Base-by-base conservation (phyloP, 2,888 invertebrate genomes). In the Lordiphosa fenestrarum region DNA sequence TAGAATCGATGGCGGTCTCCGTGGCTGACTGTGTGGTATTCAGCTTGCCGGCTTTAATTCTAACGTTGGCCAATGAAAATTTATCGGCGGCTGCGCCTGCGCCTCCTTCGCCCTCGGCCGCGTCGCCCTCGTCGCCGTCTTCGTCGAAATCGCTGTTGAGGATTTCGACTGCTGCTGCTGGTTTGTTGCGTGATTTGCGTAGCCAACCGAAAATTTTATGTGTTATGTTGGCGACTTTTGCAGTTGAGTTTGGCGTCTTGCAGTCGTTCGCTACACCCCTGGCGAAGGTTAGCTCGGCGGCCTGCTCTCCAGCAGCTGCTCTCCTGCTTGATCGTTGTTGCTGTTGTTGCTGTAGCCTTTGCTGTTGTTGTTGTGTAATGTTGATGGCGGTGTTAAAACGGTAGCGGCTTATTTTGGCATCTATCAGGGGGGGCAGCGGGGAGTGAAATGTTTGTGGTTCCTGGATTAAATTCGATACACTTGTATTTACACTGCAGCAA, bases 151-250 rank as follows among this genome's bases (percentile, higher is more conserved):
- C 84, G 73, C 73, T 76, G 65, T 64, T 70, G 46, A 74, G 73
- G 47, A 84, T 82, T 47, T 71, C 78, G 66, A 81, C 75, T 62
- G 82, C 30, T 10, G 44, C 44, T 44, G 15, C 15, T 44, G 44
- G 84, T 75, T 81, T 81, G 73, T 74, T 81, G 58, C 82, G 78
- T 54, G 84, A 59, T 57, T 84, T 81, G 56, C 84, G 73, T 70
- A 81, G 71, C 80, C 80, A 81, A 73, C 80, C 80, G 66, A 81
- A 81, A 73, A 81, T 81, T 84, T 81, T 81, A 75, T 84, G 84
- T 82, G 80, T 84, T 84, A 81, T 81, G 82, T 81, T 81, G 84
- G 75, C 84, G 84, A 81, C 75, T 78, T 81, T 84, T 71, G 78
- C 84, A 36, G 78, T 84, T 63, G 78, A 84, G 54, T 82, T 84